Base-by-base conservation (phyloP, 1,140 invertebrate species). In the Megalopta genalis region DNA sequence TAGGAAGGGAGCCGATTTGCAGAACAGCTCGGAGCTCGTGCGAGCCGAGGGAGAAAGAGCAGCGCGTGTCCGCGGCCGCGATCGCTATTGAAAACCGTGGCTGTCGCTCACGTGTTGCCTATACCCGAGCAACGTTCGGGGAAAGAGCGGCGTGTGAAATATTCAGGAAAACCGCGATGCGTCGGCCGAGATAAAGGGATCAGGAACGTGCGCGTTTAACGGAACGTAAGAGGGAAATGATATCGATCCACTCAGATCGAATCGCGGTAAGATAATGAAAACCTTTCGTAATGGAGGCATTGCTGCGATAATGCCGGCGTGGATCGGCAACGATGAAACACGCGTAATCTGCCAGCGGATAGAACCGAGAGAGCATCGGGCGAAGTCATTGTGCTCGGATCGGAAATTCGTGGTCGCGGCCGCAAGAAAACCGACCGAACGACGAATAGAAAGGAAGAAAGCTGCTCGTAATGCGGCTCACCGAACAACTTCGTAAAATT, bases 201-300 rank as follows among this genome's bases (percentile, higher is more conserved):
- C 16, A 52, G 16, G 2, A 18, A 6, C 49, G 49, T 52, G 16
- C 54, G 0, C 21, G 18, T 32, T 77, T 77, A 77, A 77, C 63
- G 76, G 54, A 77, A 77, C 27, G 59, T 54, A 63, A 72, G 59
- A 32, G 46, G 69, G 60, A 57, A 78, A 78, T 72, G 60, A 72
- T 78, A 78, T 78, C 39, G 76, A 78, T 78, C 60, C 68, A 12
- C 23, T 46, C 18, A 78, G 69, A 78, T 72, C 60, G 68, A 78
- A 72, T 72, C 76, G 46, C 37, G 76, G 59, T 64, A 64, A 72
- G 60, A 65, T 78, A 77, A 82, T 57, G 64, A 81, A 66, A 52
- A 62, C 64, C 72, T 68, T 80, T 63, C 72, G 64, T 76, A 63
- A 80, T 68, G 78, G 68, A 76, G 49, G 59, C 68, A 63, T 57